phyloP scores from a whole-genome alignment of 2,888 invertebrate genomes.

The Pristionchus entomophagus region DNA sequence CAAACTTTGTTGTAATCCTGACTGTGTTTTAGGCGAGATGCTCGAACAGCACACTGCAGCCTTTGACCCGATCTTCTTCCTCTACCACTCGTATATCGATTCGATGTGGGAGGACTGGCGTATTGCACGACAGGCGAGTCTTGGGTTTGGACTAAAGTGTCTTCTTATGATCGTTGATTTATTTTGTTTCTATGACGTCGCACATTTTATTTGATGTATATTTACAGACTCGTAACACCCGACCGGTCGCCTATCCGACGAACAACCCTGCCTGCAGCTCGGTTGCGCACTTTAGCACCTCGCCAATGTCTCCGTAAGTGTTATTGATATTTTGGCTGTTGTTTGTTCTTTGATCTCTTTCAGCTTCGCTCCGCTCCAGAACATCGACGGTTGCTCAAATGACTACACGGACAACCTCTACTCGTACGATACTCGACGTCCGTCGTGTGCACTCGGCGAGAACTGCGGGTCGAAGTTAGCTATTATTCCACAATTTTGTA shows the following conservation, averaged over 20 bases:
- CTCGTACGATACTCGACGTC: slow-evolving; percentile 37
- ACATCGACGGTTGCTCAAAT: slow-evolving; percentile 49
- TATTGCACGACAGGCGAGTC: not conserved
- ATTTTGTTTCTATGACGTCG: too few species aligned
- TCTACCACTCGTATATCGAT: slow-evolving; percentile 29
- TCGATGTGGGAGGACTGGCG: slow-evolving; percentile 30
- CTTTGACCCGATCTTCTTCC: slow-evolving; percentile 33
- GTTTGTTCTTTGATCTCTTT: slow-evolving; percentile 3
- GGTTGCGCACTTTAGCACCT: not conserved
- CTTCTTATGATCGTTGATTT: not conserved
- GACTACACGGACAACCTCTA: slow-evolving; percentile 50
- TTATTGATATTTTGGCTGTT: not conserved
- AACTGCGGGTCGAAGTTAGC: slow-evolving; percentile 35
- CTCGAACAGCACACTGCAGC: slow-evolving; percentile 22
- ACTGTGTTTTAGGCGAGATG: not conserved
- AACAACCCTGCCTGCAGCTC: slow-evolving; percentile 14
- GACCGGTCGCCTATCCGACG: not conserved
- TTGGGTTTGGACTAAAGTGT: too few species aligned
- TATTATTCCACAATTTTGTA: not conserved
- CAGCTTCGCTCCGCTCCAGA: slow-evolving; percentile 26
- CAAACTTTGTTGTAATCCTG: not conserved
- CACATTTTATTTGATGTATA: too few species aligned
- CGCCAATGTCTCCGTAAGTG: slow-evolving; percentile 25
- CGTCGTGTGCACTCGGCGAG: slow-evolving; percentile 30
- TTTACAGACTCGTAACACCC: not conserved